Conservation (phyloP, 2,888 invertebrate genomes). For the Trissoscelio sp. region DNA sequence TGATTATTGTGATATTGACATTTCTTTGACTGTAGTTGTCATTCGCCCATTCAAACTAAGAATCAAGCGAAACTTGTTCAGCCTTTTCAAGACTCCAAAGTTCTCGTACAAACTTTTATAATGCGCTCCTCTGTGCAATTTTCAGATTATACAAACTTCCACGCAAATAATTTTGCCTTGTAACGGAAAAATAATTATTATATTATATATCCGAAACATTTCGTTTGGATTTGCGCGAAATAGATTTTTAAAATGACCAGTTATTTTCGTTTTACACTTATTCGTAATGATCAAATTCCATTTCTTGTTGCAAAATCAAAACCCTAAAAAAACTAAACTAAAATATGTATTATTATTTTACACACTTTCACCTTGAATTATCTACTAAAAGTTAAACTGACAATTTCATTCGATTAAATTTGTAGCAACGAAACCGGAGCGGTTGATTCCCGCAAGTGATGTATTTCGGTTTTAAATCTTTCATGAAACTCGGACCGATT, state of each 20-base stretch:
- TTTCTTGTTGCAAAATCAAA: neutral
- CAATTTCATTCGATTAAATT: conserved; percentile 14
- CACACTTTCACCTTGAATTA: neutral
- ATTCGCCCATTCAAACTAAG: neutral
- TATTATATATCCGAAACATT: neutral
- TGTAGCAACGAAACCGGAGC: neutral
- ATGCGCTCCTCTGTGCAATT: neutral
- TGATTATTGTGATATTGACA: conserved; percentile 1
- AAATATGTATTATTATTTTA: neutral
- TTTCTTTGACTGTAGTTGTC: neutral
- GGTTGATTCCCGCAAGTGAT: neutral
- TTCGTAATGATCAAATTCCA: no score
- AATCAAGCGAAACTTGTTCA: neutral
- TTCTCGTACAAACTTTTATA: neutral
- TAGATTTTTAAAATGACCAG: neutral
- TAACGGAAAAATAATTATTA: neutral
- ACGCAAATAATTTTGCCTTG: neutral
- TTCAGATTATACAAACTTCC: neutral
- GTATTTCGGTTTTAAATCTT: conserved; percentile 5
- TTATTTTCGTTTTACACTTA: neutral
- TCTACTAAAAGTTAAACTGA: neutral
- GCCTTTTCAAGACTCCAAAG: neutral
- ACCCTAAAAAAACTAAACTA: no score
- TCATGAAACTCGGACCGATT: neutral
- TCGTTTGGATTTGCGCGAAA: neutral